Base-by-base conservation (phyloP, 1,140 invertebrate genomes). In the Drosophila biarmipes region DNA sequence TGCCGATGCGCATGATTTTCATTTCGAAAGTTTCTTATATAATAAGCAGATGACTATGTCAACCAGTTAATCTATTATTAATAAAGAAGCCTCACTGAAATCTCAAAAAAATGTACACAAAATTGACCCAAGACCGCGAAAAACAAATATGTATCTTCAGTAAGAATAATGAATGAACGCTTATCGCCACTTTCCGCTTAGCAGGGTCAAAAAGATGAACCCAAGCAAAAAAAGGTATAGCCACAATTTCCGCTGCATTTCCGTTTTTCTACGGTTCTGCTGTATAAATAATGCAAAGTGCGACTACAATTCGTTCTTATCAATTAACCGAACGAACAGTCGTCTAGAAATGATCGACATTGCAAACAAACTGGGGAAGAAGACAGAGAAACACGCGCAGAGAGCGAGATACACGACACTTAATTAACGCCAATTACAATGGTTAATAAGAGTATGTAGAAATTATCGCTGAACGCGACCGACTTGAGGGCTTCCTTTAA, bases 381-480 rank as follows among this genome's bases (percentile, higher is more conserved):
- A 31, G 52, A 40, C 45, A 62, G 53, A 45, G 40, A 74, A 29
- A 40, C 31, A 48, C 37, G 55, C 43, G 17, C 37, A 37, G 35
- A 61, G 21, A 58, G 38, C 8, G 10, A 54, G 19, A 43, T 29
- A 38, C 27, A 49, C 57, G 81, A 68, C 71, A 73, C 61, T 87
- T 61, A 86, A 86, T 86, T 86, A 86, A 86, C 71, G 78, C 74
- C 82, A 86, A 86, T 86, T 86, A 82, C 71, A 82, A 69, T 87
- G 67, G 66, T 87, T 87, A 79, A 87, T 87, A 77, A 87, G 63
- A 63, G 52, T 56, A 73, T 75, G 58, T 78, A 43, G 48, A 64
- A 87, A 78, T 86, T 66, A 78, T 72, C 69, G 52, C 38, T 24
- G 49, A 66, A 57, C 58, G 35, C 62, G 45, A 46, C 66, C 49